Conservation (phyloP, 2,113 vertebrate species). For the Pagrus major region DNA sequence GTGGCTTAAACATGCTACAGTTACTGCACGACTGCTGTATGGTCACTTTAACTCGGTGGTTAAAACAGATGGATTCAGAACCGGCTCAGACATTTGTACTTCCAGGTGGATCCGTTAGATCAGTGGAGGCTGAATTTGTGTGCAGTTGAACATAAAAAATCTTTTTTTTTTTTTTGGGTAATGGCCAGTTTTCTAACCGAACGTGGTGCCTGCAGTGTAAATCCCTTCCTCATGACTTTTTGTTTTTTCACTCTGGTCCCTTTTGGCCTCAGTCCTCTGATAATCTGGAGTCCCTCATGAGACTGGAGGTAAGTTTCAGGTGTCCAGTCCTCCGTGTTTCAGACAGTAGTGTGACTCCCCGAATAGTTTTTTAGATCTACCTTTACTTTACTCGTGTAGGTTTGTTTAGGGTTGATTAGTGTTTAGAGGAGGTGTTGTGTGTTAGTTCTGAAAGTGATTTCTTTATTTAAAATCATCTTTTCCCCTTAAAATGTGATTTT, state of each 20-base stretch:
- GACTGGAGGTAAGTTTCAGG: slow-evolving; percentile 76
- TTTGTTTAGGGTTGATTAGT: slow-evolving; percentile 26
- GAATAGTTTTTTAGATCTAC: slow-evolving; percentile 1
- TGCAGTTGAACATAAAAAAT: too few relatives aligned
- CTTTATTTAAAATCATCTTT: not conserved
- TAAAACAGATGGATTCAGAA: slow-evolving; percentile 20
- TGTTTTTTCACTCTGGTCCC: slow-evolving; percentile 47
- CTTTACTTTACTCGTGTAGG: not conserved
- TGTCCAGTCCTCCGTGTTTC: slow-evolving; percentile 10
- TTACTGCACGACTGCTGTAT: slow-evolving; percentile 4
- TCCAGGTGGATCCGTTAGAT: not conserved
- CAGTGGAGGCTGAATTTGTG: not conserved
- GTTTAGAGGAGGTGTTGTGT: not conserved
- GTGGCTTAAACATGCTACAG: not conserved
- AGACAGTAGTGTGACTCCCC: not conserved
- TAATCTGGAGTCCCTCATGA: slow-evolving; percentile 73
- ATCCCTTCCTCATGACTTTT: slow-evolving; percentile 49
- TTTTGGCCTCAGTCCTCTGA: slow-evolving; percentile 75
- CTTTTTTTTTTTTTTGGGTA: too few relatives aligned
- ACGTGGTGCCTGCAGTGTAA: not conserved
- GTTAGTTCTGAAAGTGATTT: not conserved
- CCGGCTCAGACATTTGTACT: not conserved
- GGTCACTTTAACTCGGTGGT: slow-evolving; percentile 8
- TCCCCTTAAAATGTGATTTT: not conserved
- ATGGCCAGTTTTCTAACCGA: not conserved